Base-by-base conservation (phyloP, 2,797 vertebrate species). In the Lepilemur septentrionalis region DNA sequence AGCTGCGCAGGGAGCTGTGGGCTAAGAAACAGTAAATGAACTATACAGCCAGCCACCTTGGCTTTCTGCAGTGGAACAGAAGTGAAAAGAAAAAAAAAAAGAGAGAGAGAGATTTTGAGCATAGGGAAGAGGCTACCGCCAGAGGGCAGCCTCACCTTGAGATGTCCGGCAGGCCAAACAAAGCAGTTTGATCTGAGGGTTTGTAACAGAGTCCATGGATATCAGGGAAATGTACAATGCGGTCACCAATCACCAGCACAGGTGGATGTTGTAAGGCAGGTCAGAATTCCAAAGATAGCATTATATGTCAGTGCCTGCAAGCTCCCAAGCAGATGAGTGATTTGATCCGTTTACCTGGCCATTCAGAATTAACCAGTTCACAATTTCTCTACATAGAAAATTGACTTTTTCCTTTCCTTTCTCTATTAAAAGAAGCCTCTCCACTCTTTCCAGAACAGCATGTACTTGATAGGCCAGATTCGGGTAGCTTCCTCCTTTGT, bases 121-220 rank as follows among this genome's bases (percentile, higher is more conserved):
- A 38, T 43, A 6, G 13, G 22, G n/a, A 97, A 94, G 57, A 5
- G 76, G 41, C 10, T 23, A 46, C 96, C 97, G 91, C 94, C 73
- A 97, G 97, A 96, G 96, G 97, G 97, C 94, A 97, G 91, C 50
- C 91, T 30, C 17, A 73, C 23, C 76, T 70, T 32, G 72, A 65
- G 35, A 78, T 78, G 61, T 35, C n/a, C n/a, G 3, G 28, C 18
- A 0, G 4, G 5, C 30, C 59, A 48, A 78, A 87, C 86, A 88
- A 89, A 63, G 48, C 70, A 13, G 5, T n/a, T 61, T 1, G 7
- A 20, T 25, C 28, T 50, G 18, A 93, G 41, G 46, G 52, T 59
- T 85, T 57, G 48, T 78, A 41, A 28, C 5, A 50, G 35, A 87
- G 73, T 93, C 41, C 35, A 70, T 9, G 38, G 30, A 32, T 48